These are phyloP conservation scores for Bos indicus DNA, from an alignment of 2,113 vertebrate genomes.

Conservation along the genomic window DNA sequence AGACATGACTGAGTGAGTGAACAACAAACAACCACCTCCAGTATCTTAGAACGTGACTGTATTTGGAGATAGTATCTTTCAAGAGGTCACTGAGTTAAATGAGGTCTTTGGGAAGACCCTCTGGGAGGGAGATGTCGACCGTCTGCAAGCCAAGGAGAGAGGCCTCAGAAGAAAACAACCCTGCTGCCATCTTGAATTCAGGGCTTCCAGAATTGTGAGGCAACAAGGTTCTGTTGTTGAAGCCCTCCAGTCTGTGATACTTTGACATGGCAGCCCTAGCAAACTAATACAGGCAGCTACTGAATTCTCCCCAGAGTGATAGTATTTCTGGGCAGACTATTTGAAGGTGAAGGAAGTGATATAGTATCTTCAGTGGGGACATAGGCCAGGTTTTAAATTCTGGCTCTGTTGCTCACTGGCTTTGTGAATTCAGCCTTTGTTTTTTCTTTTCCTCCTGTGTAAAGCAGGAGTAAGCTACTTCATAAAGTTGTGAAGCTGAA, in stretches of 20 bases:
- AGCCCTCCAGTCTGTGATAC: not conserved
- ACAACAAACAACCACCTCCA: not conserved
- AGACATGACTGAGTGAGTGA: not conserved
- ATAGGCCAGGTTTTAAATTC: not conserved
- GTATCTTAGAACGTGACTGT: not conserved
- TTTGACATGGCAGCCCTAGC: not conserved
- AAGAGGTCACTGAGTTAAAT: not conserved
- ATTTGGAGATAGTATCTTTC: not conserved
- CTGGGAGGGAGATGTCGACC: not conserved
- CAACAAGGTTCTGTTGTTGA: not conserved
- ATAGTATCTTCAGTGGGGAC: not conserved
- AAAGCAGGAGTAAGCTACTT: not conserved
- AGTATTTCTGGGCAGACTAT: not conserved
- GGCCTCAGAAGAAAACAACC: not conserved
- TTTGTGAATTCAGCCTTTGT: not conserved
- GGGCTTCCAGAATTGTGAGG: not conserved
- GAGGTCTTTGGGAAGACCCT: not conserved
- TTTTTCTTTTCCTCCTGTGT: not conserved
- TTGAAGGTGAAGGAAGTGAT: not conserved
- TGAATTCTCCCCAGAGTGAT: not conserved
- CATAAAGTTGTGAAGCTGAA: not conserved
- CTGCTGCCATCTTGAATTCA: not conserved
- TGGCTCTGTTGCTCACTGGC: not conserved
- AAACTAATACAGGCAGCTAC: not conserved
- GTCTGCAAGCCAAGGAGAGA: not conserved